phyloP scores from a whole-genome alignment of 2,888 invertebrate genomes.

The Chromoteleia sp. region DNA sequence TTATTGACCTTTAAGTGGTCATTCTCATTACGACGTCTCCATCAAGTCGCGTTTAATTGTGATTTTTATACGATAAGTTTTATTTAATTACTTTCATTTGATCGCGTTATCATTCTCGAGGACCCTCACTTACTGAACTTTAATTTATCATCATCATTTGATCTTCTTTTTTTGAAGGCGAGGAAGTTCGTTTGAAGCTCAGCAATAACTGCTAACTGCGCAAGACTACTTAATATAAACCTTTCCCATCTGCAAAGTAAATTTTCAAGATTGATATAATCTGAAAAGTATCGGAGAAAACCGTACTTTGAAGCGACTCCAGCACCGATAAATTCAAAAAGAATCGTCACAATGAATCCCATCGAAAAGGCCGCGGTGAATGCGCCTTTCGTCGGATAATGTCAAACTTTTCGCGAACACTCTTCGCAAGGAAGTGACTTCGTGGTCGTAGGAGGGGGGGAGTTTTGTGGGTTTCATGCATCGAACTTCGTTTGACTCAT shows the following conservation, averaged over 20 bases:
- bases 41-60: no score
- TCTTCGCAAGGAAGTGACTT: constrained; percentile 47
- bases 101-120: no score
- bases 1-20: no score
- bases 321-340: constrained; percentile 20
- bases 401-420: constrained; percentile 57
- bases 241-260: not conserved
- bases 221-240: no score
- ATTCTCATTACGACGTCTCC: no score
- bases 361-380: constrained; percentile 33
- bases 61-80: no score
- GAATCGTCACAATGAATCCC: constrained; percentile 25
- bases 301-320: constrained; percentile 9
- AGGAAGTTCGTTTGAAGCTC: no score
- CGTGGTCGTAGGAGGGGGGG: constrained; percentile 8
- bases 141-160: no score
- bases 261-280: not conserved
- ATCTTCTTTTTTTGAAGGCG: no score
- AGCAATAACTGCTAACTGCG: no score
- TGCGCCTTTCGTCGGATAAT: constrained; percentile 35
- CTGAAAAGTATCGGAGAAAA: constrained; percentile 6
- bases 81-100: no score
- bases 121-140: no score
- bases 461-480: constrained; percentile 65
- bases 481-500: constrained; percentile 75